Evolutionary conservation across 37 sponge, comb jelly and placozoan species (phyloP), one percentile per base, ranked within the genome.

Genomic region (Halichondria panicea): DNA sequence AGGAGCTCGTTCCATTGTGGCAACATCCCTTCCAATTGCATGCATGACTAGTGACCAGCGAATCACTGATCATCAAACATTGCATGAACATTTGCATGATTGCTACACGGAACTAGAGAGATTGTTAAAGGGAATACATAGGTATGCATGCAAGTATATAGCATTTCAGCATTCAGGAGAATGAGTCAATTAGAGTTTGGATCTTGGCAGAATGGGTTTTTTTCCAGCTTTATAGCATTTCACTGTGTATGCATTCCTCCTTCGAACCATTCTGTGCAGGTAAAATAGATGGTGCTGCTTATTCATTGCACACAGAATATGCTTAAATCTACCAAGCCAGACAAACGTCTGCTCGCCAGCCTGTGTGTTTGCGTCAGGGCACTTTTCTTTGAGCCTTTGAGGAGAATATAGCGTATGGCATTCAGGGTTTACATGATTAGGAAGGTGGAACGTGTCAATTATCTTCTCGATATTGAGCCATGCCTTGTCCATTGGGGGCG

Each of bases 151-250:
- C n/a, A n/a, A n/a, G n/a, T n/a, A n/a, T n/a, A n/a, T n/a, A n/a
- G n/a, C n/a, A n/a, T n/a, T n/a, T n/a, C n/a, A n/a, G n/a, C n/a
- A n/a, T n/a, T n/a, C n/a, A n/a, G n/a, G n/a, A n/a, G n/a, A n/a
- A n/a, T n/a, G n/a, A n/a, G n/a, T n/a, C n/a, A n/a, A n/a, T n/a
- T n/a, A n/a, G n/a, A n/a, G n/a, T n/a, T n/a, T n/a, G n/a, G n/a
- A n/a, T n/a, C n/a, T 72, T 25, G 85, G 85, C 18, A 84, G 42
- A 21, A 84, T 32, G 42, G 85, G 85, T 40, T 77, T 84, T 63
- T 43, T 77, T 7, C 85, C 85, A 71, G 70, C 19, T 28, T 46
- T 40, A 36, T 84, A 67, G 42, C 85, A 84, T 38, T 77, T 70
- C 2, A 21, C 70, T 30, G 77, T 84, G 43, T 76, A 77, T 22